A percentile compares a stretch with the other conserved stretches of the same genome.
phyloP scores from a whole-genome alignment of 1,140 invertebrate genomes.

The Pollicipes pollicipes region DNA sequence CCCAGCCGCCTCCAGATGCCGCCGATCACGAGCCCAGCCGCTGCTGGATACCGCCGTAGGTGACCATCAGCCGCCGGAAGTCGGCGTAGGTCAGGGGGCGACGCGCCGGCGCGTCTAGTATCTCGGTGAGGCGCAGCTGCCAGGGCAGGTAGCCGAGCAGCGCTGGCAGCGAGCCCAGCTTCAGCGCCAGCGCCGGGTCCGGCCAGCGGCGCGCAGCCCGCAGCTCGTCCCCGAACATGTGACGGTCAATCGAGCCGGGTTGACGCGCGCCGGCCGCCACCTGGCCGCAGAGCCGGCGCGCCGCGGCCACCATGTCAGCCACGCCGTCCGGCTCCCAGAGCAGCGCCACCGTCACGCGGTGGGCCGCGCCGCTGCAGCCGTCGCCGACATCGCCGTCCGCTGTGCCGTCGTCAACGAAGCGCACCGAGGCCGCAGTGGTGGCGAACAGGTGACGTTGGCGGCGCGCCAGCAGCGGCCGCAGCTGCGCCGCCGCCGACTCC shows the following conservation, averaged over 20 bases:
- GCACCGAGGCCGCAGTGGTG: background rate
- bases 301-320: background rate
- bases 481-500: background rate
- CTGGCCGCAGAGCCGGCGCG: background rate
- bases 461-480: background rate
- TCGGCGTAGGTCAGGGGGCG: background rate
- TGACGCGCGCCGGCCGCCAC: background rate
- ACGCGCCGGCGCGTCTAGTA: background rate
- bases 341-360: background rate
- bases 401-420: background rate
- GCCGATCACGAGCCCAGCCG: too few species aligned
- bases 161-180: background rate
- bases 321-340: background rate
- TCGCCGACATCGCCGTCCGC: too few species aligned
- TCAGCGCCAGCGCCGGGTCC: background rate
- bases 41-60: background rate
- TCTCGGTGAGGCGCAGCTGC: background rate
- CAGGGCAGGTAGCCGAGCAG: slow-evolving; percentile 3
- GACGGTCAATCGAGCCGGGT: background rate
- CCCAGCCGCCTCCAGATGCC: too few species aligned
- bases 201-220: background rate
- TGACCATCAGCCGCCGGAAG: background rate
- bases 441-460: background rate
- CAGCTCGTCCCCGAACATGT: background rate
- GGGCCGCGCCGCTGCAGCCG: too few species aligned